These are phyloP conservation scores for Drosophila lacicola DNA, from an alignment of 2,888 invertebrate species.

Conservation along the genomic window DNA sequence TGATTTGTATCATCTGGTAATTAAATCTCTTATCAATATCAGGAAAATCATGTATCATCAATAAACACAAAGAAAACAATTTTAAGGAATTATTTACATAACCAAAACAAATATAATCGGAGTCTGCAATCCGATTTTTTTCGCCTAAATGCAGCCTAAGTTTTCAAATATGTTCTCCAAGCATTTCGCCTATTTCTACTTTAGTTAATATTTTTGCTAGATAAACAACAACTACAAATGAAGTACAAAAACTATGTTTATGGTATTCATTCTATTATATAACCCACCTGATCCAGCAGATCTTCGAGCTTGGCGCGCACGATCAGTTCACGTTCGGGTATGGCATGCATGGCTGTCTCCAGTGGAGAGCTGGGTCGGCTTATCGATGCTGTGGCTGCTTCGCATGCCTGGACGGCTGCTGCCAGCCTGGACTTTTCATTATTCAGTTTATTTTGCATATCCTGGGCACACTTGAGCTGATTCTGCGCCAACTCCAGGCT, in stretches of 20 bases:
- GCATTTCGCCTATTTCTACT: background rate
- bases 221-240: constrained; percentile 19
- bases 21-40: too few relatives aligned
- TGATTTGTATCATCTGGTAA: too few relatives aligned
- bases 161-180: background rate
- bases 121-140: background rate
- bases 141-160: background rate
- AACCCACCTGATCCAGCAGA: constrained; percentile 94
- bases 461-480: constrained; percentile 90
- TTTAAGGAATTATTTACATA: too few relatives aligned
- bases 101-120: too few relatives aligned
- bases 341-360: constrained; percentile 93
- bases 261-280: too few relatives aligned
- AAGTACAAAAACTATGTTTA: background rate
- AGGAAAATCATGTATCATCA: too few relatives aligned
- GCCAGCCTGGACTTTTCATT: constrained; percentile 94
- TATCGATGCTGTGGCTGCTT: constrained; percentile 95
- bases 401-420: constrained; percentile 95
- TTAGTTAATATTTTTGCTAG: constrained; percentile 5
- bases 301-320: constrained; percentile 95
- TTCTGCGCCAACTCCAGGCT: constrained; percentile 90
- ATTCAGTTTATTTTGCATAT: constrained; percentile 94
- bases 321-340: constrained; percentile 93
- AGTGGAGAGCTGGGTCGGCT: constrained; percentile 96
- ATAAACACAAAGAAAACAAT: too few relatives aligned